Evolutionary conservation across 2,888 invertebrate species (phyloP), one percentile per base, ranked within the genome.

Genomic region (Zygothrica quintamaculata): DNA sequence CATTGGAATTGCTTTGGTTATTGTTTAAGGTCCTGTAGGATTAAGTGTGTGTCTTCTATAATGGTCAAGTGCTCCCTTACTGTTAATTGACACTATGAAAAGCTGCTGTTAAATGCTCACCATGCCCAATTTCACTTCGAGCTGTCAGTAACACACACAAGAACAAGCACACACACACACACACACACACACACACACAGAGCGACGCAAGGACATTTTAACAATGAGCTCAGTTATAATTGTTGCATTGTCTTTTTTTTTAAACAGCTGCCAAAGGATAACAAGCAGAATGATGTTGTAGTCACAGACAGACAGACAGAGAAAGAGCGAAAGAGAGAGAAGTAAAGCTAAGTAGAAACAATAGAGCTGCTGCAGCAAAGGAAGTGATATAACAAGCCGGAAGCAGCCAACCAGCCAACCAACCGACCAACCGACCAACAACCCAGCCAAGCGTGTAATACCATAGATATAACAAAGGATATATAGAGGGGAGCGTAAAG

Each of bases 221-320:
- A 58, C 48, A 55, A 59, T 47, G 44, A n/a, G 43, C 11, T 26
- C 15, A 34, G 39, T 8, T 40, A 25, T 53, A 72, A 72, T 74
- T 70, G 53, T n/a, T 15, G 7, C 31, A 22, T 72, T 72, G 70
- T 74, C 53, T 53, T 22, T 74, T 51, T 53, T 22, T 9, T 25
- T 9, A 31, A 69, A 39, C 75, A 72, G 76, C 68, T 51, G 62
- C 56, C 55, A 57, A 67, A 62, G 67, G 61, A 75, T 58, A 70
- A 62, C 51, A 12, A 47, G 12, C 25, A 59, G 42, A 46, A 67
- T 18, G 72, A 75, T 43, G 71, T 44, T 70, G 29, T 51, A 76
- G 76, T 43, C 44, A 48, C 58, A 57, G 26, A 31, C n/a, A 51
- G 18, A n/a, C 25, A 8, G 4, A 44, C 2, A 51, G 37, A 16